These are phyloP conservation scores for Polydrusus tereticollis DNA, from an alignment of 2,888 invertebrate species.

Conservation along the genomic window DNA sequence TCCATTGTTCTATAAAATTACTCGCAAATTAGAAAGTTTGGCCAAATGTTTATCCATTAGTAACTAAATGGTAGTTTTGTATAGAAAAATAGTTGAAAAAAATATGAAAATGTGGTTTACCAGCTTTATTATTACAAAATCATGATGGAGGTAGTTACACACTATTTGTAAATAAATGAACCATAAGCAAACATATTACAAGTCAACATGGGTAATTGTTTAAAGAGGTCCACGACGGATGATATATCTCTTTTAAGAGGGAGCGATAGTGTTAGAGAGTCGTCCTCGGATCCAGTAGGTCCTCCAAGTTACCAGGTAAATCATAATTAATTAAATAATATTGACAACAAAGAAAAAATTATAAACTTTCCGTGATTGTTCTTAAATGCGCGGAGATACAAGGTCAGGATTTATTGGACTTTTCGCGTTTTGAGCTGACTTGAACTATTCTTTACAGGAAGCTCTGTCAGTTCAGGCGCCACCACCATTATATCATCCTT, in stretches of 20 bases:
- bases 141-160: conserved; percentile 42
- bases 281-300: conserved; percentile 72
- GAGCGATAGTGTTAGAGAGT: conserved; percentile 71
- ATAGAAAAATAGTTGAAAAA: conserved; percentile 12
- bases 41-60: conserved; percentile 23
- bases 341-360: not conserved
- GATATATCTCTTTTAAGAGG: conserved; percentile 75
- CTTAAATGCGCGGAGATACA: too few relatives aligned
- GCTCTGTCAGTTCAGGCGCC: conserved; percentile 68
- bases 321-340: conserved; percentile 6
- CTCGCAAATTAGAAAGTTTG: conserved; percentile 38
- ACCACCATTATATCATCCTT: conserved; percentile 77
- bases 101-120: conserved; percentile 29
- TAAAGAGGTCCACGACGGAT: conserved; percentile 76
- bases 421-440: not conserved
- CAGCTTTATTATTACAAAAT: conserved; percentile 33
- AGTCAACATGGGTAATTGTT: conserved; percentile 77
- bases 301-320: conserved; percentile 72
- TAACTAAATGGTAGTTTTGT: conserved; percentile 39
- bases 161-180: conserved; percentile 57
- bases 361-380: too few relatives aligned
- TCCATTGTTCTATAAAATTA: conserved; percentile 31
- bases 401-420: too few relatives aligned
- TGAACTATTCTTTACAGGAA: conserved; percentile 59
- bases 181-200: conserved; percentile 56